Percentiles rank a stretch among this genome's conserved stretches.
phyloP scores from a whole-genome alignment of 2,888 invertebrate species.

The Sympetrum striolatum region DNA sequence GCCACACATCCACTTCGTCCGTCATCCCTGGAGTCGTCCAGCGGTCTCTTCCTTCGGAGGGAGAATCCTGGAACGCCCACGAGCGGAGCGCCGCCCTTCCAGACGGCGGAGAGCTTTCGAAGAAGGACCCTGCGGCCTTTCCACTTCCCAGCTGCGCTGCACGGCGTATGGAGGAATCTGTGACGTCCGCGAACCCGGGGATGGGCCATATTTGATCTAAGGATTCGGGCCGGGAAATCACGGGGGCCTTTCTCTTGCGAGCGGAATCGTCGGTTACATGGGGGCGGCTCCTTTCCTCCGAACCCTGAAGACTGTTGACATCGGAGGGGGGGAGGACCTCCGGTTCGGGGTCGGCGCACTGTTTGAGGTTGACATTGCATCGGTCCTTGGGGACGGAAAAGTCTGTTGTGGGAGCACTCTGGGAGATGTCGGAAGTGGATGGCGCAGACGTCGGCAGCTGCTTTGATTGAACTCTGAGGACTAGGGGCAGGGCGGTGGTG shows the following conservation, averaged over 20 bases:
- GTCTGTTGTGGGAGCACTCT: not conserved
- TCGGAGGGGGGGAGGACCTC: not conserved
- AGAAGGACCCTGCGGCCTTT: not conserved
- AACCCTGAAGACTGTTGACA: not conserved
- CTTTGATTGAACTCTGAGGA: not conserved
- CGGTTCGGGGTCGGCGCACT: not conserved
- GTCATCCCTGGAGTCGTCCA: not conserved
- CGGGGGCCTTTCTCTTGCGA: conserved; percentile 4
- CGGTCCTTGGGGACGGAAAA: not conserved
- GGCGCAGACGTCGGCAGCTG: not conserved
- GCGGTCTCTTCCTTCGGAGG: conserved; percentile 12
- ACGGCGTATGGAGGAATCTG: conserved; percentile 7
- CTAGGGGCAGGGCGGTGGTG: not conserved
- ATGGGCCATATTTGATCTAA: conserved; percentile 27
- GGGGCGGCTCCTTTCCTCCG: not conserved
- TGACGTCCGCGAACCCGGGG: conserved; percentile 15
- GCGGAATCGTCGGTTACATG: not conserved
- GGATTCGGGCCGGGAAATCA: conserved; percentile 3
- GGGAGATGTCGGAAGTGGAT: not conserved
- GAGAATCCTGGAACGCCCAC: not conserved
- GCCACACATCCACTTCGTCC: not conserved
- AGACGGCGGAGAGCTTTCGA: not conserved
- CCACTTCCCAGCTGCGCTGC: not conserved
- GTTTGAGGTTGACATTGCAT: not conserved
- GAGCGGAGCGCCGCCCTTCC: conserved; percentile 16